phyloP scores from a whole-genome alignment of 2,113 vertebrate species.

The Chlorocebus sabaeus region DNA sequence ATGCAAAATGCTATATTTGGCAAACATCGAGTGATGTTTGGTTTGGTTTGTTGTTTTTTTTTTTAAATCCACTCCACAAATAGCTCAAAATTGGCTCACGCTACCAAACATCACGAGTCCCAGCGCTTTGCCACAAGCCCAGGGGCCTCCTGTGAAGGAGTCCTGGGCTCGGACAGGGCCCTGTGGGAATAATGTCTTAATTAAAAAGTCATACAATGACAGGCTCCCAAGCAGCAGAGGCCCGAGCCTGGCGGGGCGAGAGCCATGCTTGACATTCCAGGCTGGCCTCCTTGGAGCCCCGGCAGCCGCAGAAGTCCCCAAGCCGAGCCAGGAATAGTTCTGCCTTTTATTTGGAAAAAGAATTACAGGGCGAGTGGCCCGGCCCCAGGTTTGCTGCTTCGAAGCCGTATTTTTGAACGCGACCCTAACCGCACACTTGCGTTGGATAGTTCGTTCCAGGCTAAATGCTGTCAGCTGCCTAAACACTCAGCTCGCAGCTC shows the following conservation, averaged over 20 bases:
- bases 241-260: slow-evolving; percentile 73
- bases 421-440: slow-evolving; percentile 84
- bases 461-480: slow-evolving; percentile 91
- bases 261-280: slow-evolving; percentile 85
- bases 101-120: slow-evolving; percentile 48
- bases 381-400: slow-evolving; percentile 76
- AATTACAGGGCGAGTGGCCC: slow-evolving; percentile 86
- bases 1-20: slow-evolving; percentile 53
- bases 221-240: slow-evolving; percentile 71
- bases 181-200: slow-evolving; percentile 65
- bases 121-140: slow-evolving; percentile 20
- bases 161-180: slow-evolving; percentile 14
- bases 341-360: slow-evolving; percentile 90
- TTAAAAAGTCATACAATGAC: slow-evolving; percentile 78
- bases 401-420: slow-evolving; percentile 86
- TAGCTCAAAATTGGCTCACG: slow-evolving; percentile 72
- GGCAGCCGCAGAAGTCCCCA: slow-evolving; percentile 88
- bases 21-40: slow-evolving; percentile 70
- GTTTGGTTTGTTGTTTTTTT: not conserved
- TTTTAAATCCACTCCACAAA: slow-evolving; percentile 55
- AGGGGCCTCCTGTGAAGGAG: slow-evolving; percentile 30
- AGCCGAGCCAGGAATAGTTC: slow-evolving; percentile 87
- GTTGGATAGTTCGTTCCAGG: slow-evolving; percentile 78
- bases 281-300: slow-evolving; percentile 82
- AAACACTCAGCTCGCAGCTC: slow-evolving; percentile 79